A percentile compares a stretch with the other conserved stretches of the same genome.
phyloP scores from a whole-genome alignment of 2,888 invertebrate genomes.

The Drosophila affinis region DNA sequence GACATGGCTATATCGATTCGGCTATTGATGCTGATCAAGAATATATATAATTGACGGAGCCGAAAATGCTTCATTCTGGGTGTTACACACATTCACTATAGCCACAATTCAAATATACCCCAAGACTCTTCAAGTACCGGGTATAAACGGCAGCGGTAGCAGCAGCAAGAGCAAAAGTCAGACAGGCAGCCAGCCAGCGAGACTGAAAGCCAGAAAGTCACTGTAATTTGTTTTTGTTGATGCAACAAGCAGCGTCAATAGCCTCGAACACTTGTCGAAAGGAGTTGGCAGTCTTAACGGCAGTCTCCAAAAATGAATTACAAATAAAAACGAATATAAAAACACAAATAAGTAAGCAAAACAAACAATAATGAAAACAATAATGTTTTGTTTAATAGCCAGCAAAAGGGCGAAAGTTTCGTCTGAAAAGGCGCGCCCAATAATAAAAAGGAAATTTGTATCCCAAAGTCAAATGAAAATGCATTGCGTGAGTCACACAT shows the following conservation, averaged over 20 bases:
- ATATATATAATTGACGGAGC: no score
- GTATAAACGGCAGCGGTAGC: conserved; percentile 19
- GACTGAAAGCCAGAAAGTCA: conserved; percentile 3
- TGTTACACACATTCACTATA: no score
- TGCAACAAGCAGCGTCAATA: conserved; percentile 32
- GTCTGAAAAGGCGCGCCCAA: conserved; percentile 2
- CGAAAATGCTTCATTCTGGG: no score
- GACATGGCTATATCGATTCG: no score
- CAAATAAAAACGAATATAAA: not conserved
- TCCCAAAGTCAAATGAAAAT: not conserved
- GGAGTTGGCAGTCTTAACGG: conserved; percentile 1
- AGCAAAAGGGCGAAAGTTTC: conserved; percentile 19
- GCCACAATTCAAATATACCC: no score
- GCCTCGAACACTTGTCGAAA: conserved; percentile 25
- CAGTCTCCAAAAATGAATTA: not conserved
- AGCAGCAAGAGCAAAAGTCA: conserved; percentile 24
- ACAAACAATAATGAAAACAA: conserved; percentile 5
- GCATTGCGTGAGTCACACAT: not conserved
- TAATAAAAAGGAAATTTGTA: conserved; percentile 14
- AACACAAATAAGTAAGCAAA: not conserved
- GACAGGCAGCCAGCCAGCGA: not conserved
- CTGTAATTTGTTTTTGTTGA: conserved; percentile 28
- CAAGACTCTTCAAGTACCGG: no score
- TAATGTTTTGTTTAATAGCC: not conserved
- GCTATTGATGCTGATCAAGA: no score